Percentiles rank a stretch among this genome's conserved stretches.
Evolutionary conservation across 92 coral and sea anemone genomes (phyloP).

Genomic region (Phenganax stokvisi): DNA sequence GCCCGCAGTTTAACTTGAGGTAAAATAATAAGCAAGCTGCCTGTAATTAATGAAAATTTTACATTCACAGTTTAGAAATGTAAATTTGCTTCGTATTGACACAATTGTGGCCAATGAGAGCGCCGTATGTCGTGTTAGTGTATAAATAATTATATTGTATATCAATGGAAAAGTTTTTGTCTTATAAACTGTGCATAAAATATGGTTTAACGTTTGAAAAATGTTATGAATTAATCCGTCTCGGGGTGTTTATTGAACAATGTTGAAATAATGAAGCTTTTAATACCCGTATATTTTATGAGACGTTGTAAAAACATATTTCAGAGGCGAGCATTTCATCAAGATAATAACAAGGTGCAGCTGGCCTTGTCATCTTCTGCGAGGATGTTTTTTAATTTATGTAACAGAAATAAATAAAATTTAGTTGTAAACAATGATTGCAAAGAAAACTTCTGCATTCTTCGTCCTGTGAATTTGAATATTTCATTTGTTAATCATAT

Average conservation of each 20-base stretch:
- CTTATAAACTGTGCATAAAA: conserved; percentile 15
- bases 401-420: too few species aligned
- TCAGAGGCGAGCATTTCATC: too few species aligned
- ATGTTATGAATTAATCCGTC: background rate
- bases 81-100: conserved; percentile 29
- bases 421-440: too few species aligned
- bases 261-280: background rate
- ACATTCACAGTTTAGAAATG: conserved; percentile 27
- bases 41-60: conserved; percentile 28
- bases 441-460: too few species aligned
- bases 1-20: background rate
- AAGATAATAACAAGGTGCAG: too few species aligned
- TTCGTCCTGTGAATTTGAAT: too few species aligned
- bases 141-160: conserved; percentile 29
- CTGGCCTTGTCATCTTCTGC: too few species aligned
- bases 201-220: background rate
- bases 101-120: conserved; percentile 12
- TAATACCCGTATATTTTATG: background rate
- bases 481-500: too few species aligned
- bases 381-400: too few species aligned
- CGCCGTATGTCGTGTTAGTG: background rate
- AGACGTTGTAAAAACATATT: background rate
- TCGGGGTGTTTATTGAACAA: conserved; percentile 2
- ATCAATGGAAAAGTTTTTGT: conserved; percentile 8
- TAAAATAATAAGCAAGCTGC: conserved; percentile 22